Conservation (phyloP, 2,113 vertebrate species). For the Rostratula benghalensis region DNA sequence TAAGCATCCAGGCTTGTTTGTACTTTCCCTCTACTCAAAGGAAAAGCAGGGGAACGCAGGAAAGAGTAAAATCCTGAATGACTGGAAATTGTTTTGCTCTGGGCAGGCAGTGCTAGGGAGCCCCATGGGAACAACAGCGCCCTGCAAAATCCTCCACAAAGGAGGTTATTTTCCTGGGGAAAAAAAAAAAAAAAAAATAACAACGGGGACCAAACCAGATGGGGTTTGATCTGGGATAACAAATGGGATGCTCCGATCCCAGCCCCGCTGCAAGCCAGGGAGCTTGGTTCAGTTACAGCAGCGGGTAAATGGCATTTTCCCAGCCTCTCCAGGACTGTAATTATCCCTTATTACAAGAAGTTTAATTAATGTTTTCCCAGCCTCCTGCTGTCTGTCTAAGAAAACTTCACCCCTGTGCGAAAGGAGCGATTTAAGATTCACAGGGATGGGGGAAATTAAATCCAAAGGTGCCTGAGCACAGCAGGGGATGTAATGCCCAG, state of each 20-base stretch:
- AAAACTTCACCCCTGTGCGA: neutral
- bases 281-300: accelerated
- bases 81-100: neutral
- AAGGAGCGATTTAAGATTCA: neutral
- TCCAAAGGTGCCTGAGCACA: neutral
- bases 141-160: neutral
- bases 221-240: neutral
- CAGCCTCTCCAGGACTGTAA: accelerated
- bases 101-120: neutral
- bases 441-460: neutral
- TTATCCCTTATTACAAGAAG: neutral
- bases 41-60: neutral
- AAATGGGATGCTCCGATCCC: neutral
- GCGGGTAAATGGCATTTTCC: neutral
- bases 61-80: neutral
- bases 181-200: neutral
- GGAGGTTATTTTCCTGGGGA: neutral
- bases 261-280: accelerated
- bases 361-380: neutral
- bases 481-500: accelerated
- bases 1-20: accelerated
- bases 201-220: accelerated
- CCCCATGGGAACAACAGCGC: neutral
- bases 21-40: neutral
- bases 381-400: neutral